A percentile compares a stretch with the other conserved stretches of the same genome.
phyloP scores from a whole-genome alignment of 2,888 invertebrate genomes.

The Monopis laevigella region DNA sequence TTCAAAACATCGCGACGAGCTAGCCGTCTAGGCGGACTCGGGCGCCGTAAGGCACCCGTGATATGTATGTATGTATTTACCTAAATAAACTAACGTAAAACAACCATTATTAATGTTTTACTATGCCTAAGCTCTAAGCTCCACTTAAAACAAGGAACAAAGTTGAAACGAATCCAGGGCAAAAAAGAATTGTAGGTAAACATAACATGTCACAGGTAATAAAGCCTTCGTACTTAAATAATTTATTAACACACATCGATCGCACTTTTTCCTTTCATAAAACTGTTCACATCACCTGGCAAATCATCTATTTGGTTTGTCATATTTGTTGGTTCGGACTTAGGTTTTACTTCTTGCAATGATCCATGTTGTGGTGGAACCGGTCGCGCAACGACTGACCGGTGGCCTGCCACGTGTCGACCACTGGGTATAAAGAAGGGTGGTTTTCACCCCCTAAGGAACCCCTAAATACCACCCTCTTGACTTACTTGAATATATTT shows the following conservation, averaged over 20 bases:
- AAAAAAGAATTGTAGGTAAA: too few relatives aligned
- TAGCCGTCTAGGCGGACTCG: too few relatives aligned
- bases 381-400: conserved; percentile 50
- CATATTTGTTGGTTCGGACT: conserved; percentile 3
- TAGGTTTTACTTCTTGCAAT: conserved; percentile 5
- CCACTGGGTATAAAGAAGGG: conserved; percentile 22
- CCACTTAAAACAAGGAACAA: too few relatives aligned
- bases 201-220: too few relatives aligned
- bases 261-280: background rate
- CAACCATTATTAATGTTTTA: too few relatives aligned
- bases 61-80: too few relatives aligned
- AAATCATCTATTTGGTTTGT: conserved; percentile 11
- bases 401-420: conserved; percentile 35
- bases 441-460: too few relatives aligned
- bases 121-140: too few relatives aligned
- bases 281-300: conserved; percentile 11
- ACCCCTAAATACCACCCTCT: background rate
- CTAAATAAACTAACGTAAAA: too few relatives aligned
- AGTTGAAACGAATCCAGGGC: too few relatives aligned
- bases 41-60: too few relatives aligned
- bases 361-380: conserved; percentile 3
- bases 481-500: conserved; percentile 1
- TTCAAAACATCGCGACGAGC: too few relatives aligned
- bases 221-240: background rate
- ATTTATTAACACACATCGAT: conserved; percentile 1